These are phyloP conservation scores for Cathartes aura DNA, from an alignment of 2,113 vertebrate species.

Conservation along the genomic window DNA sequence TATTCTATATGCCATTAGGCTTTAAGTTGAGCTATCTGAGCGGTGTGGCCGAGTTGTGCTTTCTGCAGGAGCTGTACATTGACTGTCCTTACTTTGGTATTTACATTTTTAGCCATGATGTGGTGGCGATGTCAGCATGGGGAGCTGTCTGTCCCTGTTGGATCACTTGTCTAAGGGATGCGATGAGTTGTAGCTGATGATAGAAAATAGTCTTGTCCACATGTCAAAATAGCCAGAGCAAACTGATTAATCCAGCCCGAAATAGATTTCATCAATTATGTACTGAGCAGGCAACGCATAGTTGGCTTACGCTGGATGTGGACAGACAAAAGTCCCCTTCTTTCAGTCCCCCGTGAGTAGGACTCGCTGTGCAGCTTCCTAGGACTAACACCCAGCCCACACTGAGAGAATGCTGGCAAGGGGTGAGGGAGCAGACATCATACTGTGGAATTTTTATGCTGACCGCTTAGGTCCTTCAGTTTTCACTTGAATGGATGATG, in stretches of 20 bases:
- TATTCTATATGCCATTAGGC: not conserved
- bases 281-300: not conserved
- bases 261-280: not conserved
- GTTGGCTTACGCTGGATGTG: not conserved
- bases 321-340: not conserved
- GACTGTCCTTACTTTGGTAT: not conserved
- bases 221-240: not conserved
- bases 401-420: not conserved
- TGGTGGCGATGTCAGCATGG: not conserved
- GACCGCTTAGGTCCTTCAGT: not conserved
- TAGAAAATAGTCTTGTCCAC: not conserved
- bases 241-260: not conserved
- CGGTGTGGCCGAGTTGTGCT: not conserved
- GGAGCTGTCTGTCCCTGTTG: not conserved
- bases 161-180: not conserved
- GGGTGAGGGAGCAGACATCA: not conserved
- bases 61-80: not conserved
- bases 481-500: not conserved
- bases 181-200: not conserved
- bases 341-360: not conserved
- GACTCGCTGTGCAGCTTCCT: not conserved
- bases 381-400: not conserved
- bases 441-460: not conserved
- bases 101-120: not conserved
- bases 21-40: not conserved